A percentile compares a stretch with the other conserved stretches of the same genome.
Conservation (phyloP, 1,140 invertebrate species). For the Sarcophaga bullata region DNA sequence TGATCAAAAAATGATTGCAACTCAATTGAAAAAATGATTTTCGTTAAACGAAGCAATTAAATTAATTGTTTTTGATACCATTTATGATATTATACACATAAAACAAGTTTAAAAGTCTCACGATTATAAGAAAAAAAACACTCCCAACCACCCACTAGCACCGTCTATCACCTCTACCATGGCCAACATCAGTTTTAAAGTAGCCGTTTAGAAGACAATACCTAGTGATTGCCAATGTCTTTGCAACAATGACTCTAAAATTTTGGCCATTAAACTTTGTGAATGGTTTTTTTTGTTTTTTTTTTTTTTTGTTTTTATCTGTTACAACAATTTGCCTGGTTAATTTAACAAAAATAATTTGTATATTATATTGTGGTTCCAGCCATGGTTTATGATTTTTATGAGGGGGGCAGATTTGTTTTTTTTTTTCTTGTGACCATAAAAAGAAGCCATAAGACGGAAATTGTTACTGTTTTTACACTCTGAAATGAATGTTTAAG, state of each 20-base stretch:
- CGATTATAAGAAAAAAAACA: neutral
- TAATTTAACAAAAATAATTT: slow-evolving; percentile 10
- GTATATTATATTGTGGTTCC: neutral
- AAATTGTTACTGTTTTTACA: neutral
- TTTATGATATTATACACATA: neutral
- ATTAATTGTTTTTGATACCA: neutral
- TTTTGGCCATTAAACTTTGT: neutral
- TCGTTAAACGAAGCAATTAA: neutral
- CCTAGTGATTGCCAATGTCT: neutral
- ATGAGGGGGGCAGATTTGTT: neutral
- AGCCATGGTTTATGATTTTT: neutral
- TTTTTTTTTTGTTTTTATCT: slow-evolving; percentile 6
- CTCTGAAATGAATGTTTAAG: neutral
- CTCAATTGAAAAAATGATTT: neutral
- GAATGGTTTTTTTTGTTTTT: neutral
- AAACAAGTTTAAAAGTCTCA: neutral
- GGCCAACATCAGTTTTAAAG: too few relatives aligned
- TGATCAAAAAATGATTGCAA: neutral
- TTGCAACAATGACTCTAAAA: neutral
- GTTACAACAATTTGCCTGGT: neutral
- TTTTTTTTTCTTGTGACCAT: neutral
- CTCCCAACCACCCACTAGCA: neutral
- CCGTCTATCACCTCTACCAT: neutral
- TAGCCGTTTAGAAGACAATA: neutral
- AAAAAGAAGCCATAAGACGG: slow-evolving; percentile 1